phyloP scores from a whole-genome alignment of 2,888 invertebrate genomes.

The Tachystola acroxantha region DNA sequence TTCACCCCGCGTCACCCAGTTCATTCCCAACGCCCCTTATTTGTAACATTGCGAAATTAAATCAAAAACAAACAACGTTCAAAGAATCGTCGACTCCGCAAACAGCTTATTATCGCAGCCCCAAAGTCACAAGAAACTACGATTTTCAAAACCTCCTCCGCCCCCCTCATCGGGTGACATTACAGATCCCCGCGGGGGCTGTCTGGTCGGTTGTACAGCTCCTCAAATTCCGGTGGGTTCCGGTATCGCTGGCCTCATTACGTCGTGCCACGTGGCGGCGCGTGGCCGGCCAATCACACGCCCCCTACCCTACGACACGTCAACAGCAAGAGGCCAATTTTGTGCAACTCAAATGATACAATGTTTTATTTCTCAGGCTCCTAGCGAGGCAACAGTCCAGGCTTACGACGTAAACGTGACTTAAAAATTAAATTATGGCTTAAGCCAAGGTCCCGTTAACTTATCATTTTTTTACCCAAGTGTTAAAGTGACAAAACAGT shows the following conservation, averaged over 20 bases:
- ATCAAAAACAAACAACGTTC: background rate
- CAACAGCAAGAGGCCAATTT: constrained; percentile 6
- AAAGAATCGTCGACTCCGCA: background rate
- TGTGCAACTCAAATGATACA: constrained; percentile 7
- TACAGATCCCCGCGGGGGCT: background rate
- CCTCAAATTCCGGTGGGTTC: constrained; percentile 10
- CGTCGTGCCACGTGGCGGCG: constrained; percentile 22
- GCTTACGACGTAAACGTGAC: too few relatives aligned
- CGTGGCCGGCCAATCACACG: constrained; percentile 26
- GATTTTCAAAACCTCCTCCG: background rate
- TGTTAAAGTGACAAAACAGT: too few relatives aligned
- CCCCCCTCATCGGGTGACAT: background rate
- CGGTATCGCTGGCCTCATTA: constrained; percentile 15
- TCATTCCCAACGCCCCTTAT: too few relatives aligned
- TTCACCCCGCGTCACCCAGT: too few relatives aligned
- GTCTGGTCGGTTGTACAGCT: background rate
- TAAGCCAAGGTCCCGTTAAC: too few relatives aligned
- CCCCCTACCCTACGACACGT: constrained; percentile 8
- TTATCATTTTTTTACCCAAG: too few relatives aligned
- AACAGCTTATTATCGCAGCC: background rate
- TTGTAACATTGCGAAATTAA: background rate
- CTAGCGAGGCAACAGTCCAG: too few relatives aligned
- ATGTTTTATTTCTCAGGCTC: background rate
- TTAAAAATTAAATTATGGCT: too few relatives aligned
- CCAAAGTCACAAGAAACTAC: background rate